phyloP scores from a whole-genome alignment of 2,888 invertebrate species.

The Galeopsomyia nigrocyanea region DNA sequence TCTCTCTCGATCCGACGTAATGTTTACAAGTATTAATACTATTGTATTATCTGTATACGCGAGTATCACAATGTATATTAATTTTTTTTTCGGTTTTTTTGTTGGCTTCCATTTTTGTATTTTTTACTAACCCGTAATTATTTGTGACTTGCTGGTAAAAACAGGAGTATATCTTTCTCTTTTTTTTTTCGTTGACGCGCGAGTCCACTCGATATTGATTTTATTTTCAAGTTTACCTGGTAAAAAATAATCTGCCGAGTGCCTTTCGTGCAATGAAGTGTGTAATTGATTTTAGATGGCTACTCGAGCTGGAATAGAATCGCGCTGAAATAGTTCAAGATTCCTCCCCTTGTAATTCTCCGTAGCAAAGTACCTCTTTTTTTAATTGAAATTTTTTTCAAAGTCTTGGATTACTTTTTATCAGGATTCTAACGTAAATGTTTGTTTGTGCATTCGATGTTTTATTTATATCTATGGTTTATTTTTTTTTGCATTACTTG shows the following conservation, averaged over 20 bases:
- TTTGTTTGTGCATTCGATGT: conserved; percentile 36
- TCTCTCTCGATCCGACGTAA: conserved; percentile 28
- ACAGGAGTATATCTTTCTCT: conserved; percentile 2
- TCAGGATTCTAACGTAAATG: conserved; percentile 13
- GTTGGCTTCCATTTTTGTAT: not conserved
- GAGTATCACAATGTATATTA: not conserved
- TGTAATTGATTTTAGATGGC: too few species aligned
- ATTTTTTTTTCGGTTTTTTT: not conserved
- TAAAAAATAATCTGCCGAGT: conserved; percentile 26
- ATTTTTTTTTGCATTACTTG: conserved; percentile 5
- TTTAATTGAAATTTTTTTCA: not conserved
- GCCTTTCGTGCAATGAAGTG: too few species aligned
- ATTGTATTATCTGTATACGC: not conserved
- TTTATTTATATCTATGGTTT: conserved; percentile 21
- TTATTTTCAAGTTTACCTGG: not conserved
- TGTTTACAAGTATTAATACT: conserved; percentile 44
- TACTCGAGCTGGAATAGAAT: too few species aligned
- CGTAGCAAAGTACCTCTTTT: too few species aligned
- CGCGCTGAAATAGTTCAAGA: too few species aligned
- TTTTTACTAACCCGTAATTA: conserved; percentile 1
- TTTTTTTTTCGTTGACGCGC: not conserved
- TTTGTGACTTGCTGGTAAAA: not conserved
- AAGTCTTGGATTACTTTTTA: conserved; percentile 13
- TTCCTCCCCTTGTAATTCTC: too few species aligned
- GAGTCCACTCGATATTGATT: too few species aligned